Percentiles rank a stretch among this genome's conserved stretches.
Evolutionary conservation across 2,797 vertebrate genomes (phyloP).

Genomic region (Ceyx erithaca): DNA sequence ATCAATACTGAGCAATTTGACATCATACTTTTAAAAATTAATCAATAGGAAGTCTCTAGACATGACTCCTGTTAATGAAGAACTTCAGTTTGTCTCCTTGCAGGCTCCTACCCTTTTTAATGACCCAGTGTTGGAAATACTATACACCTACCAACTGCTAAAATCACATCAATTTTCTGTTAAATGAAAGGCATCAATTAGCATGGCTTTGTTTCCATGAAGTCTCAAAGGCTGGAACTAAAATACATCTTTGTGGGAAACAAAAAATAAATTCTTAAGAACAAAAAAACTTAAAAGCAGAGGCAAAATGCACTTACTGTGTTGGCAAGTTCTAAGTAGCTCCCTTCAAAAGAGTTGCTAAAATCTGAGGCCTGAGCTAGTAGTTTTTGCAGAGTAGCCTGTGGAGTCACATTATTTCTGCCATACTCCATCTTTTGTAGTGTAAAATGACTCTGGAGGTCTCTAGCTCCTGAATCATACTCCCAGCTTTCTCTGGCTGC

Average conservation of each 20-base stretch:
- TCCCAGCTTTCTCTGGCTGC: constrained; percentile 85
- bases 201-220: neutral
- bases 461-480: constrained; percentile 82
- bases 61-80: neutral
- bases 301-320: constrained; percentile 77
- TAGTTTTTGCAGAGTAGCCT: constrained; percentile 73
- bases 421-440: constrained; percentile 75
- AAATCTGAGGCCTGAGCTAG: constrained; percentile 63
- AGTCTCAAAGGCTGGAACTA: neutral
- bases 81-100: neutral
- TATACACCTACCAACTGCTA: neutral
- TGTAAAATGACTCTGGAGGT: constrained; percentile 62
- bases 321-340: constrained; percentile 82
- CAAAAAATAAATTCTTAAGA: no score
- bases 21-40: neutral
- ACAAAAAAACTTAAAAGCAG: neutral
- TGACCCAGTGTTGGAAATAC: neutral
- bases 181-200: constrained; percentile 26
- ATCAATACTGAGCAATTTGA: neutral
- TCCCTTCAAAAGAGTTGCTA: constrained; percentile 67
- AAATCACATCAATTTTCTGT: neutral
- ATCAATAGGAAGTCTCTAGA: neutral
- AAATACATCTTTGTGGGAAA: neutral
- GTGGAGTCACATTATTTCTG: constrained; percentile 57
- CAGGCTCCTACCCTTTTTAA: neutral